Base-by-base conservation (phyloP, 2,113 vertebrate genomes). In the Astatoreochromis straeleni region DNA sequence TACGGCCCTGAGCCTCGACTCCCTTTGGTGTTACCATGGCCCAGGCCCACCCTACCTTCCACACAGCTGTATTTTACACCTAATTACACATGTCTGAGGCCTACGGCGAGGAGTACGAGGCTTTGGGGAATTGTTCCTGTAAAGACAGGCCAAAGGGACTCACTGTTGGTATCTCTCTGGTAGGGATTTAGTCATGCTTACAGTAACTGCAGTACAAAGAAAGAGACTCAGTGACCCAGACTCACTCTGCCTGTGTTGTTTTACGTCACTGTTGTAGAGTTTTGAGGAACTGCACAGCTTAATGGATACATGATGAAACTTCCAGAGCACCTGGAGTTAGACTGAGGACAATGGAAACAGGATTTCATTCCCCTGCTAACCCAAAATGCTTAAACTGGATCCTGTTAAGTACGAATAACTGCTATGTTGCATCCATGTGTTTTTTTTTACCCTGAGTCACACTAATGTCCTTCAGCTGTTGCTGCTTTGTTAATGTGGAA, bases 31-130 rank as follows among this genome's bases (percentile, higher is more conserved):
- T 53, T 80, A 60, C 85, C 47, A 21, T 16, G 9, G 70, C 89
- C 38, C 31, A 16, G 31, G 35, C 55, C 82, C 81, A 21, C 38
- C 79, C 82, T 81, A 13, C 73, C 83, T 51, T 82, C 58, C 81
- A 82, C 88, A 33, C 91, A 79, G 91, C 90, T 92, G 92, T 95
- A 94, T 94, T 94, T 95, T 94, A 94, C 65, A 93, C 91, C 92
- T 94, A 93, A 95, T 95, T 94, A 95, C 95, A 95, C 89, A 84
- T 89, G 93, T 95, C 93, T 90, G 89, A 80, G 60, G 90, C 89
- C 87, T 33, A 13, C 57, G 6, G 86, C 19, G 24, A 90, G 70
- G 54, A 83, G 53, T 6, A 90, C 1, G 33, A 82, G 73, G 85
- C 93, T 93, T 90, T 82, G 88, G 92, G 92, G 94, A 93, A 89